A percentile compares a stretch with the other conserved stretches of the same genome.
These are phyloP conservation scores for Lonchura striata DNA, from an alignment of 2,113 vertebrate species.

Conservation along the genomic window DNA sequence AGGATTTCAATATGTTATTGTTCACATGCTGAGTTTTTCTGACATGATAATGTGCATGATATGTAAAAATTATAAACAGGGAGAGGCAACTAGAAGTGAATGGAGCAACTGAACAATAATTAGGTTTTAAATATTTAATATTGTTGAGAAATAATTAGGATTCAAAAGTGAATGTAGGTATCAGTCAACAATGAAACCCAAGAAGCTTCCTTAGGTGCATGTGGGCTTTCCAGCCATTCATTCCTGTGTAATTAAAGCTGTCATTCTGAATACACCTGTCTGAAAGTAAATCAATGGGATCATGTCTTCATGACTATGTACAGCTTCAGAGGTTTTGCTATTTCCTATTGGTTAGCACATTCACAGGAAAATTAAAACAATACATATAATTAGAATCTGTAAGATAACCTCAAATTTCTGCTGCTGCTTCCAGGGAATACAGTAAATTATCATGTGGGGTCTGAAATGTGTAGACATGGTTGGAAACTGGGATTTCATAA, in stretches of 20 bases:
- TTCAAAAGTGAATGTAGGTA: neutral
- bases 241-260: conserved; percentile 8
- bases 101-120: conserved; percentile 43
- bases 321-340: neutral
- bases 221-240: neutral
- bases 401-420: neutral
- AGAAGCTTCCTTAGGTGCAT: neutral
- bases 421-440: neutral
- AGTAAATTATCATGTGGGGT: neutral
- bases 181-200: neutral
- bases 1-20: conserved; percentile 36
- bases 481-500: neutral
- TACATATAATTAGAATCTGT: neutral
- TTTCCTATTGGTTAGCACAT: neutral
- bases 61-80: neutral
- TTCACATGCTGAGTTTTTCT: conserved; percentile 7
- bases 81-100: neutral
- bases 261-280: neutral
- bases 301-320: neutral
- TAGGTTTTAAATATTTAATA: conserved; percentile 48
- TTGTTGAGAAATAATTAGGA: conserved; percentile 52
- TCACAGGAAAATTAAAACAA: neutral
- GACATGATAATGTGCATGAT: neutral
- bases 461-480: neutral
- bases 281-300: neutral